Evolutionary conservation across 2,888 invertebrate genomes (phyloP), one percentile per base, ranked within the genome.

Genomic region (Chorisops tibialis): DNA sequence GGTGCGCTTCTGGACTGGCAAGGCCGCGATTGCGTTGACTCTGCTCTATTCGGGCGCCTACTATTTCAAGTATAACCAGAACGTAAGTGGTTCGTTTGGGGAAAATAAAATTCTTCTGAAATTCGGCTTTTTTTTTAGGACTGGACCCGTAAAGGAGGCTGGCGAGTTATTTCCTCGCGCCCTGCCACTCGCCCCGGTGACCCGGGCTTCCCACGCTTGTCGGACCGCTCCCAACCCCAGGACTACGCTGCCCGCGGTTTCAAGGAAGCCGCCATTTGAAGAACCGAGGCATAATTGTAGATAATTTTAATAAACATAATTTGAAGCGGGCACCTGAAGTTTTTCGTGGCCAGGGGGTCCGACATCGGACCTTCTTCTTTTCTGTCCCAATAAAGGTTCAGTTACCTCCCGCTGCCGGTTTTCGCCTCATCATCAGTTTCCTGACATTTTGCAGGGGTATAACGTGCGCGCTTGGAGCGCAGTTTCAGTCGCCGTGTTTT

Each of bases 41-140:
- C 79, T 78, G 11, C 68, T 83, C n/a, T 84, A 87, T 66, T 74
- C 74, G 21, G 69, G 72, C 0, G 84, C 84, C 62, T 94, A 94
- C 73, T 91, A 93, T 71, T 85, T 90, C 67, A 93, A 93, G 79
- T 93, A 93, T 74, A 87, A 88, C 75, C 79, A 79, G 68, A 87
- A 89, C 78, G 89, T 90, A 79, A 84, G 87, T 83, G 63, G 6
- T 30, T 35, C 5, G 58, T 6, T 41, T 2, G 12, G 5, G 41
- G 5, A 9, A 30, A 30, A 47, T 18, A 47, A 16, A 1, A 11
- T 18, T 39, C 2, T 2, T 56, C 18, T 38, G 4, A 16, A 38
- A 9, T 4, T 24, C n/a, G n/a, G 19, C 50, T 50, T 11, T 60
- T 12, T 38, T 65, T 69, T 1, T 59, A 89, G 89, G 86, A 88